Percentiles rank a stretch among this genome's conserved stretches.
Evolutionary conservation across 2,797 vertebrate species (phyloP).

Genomic region (Denticeps clupeoides): DNA sequence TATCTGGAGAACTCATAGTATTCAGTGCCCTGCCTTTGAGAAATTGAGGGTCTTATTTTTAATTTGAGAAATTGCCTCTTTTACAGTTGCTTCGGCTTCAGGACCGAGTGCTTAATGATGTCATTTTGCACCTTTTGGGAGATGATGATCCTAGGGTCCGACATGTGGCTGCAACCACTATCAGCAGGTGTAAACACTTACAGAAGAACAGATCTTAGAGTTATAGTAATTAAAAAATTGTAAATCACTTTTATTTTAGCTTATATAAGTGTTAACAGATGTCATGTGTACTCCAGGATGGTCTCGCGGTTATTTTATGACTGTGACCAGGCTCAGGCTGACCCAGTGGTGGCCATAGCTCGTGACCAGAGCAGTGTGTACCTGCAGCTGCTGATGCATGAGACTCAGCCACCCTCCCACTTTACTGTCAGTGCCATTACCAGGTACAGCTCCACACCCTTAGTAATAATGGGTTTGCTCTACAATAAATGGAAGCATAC

Average conservation of each 20-base stretch:
- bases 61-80: no score
- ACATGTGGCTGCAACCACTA: conserved; percentile 72
- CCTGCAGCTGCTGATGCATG: conserved; percentile 93
- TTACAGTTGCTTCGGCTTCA: conserved; percentile 82
- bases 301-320: conserved; percentile 85
- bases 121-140: conserved; percentile 78
- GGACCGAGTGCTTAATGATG: conserved; percentile 73
- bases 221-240: not conserved
- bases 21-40: not conserved
- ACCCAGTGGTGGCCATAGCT: conserved; percentile 88
- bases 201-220: not conserved
- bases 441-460: conserved; percentile 55
- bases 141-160: conserved; percentile 92
- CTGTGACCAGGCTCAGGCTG: conserved; percentile 88
- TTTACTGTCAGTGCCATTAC: conserved; percentile 89
- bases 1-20: not conserved
- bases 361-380: conserved; percentile 88
- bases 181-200: conserved; percentile 63
- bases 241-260: not conserved
- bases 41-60: not conserved
- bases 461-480: no score
- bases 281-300: conserved; percentile 51
- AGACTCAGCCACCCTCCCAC: conserved; percentile 83
- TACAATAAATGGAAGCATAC: no score
- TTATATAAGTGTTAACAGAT: no score